Percentiles rank a stretch among this genome's conserved stretches.
These are phyloP conservation scores for Upupa epops DNA, from an alignment of 2,113 vertebrate species.

Conservation along the genomic window DNA sequence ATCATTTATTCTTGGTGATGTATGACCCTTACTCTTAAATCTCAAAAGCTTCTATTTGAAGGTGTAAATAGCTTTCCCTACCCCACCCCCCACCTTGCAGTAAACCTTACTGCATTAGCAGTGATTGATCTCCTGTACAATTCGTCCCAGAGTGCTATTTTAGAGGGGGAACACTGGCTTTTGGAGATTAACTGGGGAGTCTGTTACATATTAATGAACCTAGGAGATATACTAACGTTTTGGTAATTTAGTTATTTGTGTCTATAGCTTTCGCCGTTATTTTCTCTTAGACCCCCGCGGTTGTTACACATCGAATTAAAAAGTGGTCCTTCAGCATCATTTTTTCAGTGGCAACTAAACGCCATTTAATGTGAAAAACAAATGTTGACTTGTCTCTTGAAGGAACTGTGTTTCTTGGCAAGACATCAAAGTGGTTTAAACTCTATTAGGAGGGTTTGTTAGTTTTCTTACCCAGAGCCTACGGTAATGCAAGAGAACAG, in stretches of 20 bases:
- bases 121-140: conserved; percentile 89
- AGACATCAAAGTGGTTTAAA: conserved; percentile 81
- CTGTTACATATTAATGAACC: conserved; percentile 89
- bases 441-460: conserved; percentile 71
- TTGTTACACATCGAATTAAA: conserved; percentile 86
- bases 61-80: conserved; percentile 83
- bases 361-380: conserved; percentile 87
- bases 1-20: conserved; percentile 90
- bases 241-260: conserved; percentile 90
- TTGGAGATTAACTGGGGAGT: conserved; percentile 86
- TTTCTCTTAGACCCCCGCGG: conserved; percentile 84
- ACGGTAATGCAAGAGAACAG: conserved; percentile 21
- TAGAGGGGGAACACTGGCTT: conserved; percentile 84
- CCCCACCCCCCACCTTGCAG: conserved; percentile 61
- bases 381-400: conserved; percentile 85
- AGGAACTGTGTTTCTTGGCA: conserved; percentile 80
- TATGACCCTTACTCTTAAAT: conserved; percentile 86
- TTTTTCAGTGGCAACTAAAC: conserved; percentile 80
- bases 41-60: conserved; percentile 88
- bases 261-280: conserved; percentile 81
- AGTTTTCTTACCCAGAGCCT: conserved; percentile 68
- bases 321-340: conserved; percentile 80
- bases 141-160: conserved; percentile 89
- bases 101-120: conserved; percentile 85
- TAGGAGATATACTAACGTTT: conserved; percentile 83